Conservation (phyloP, 2,113 vertebrate species). For the Hippoglossus stenolepis region DNA sequence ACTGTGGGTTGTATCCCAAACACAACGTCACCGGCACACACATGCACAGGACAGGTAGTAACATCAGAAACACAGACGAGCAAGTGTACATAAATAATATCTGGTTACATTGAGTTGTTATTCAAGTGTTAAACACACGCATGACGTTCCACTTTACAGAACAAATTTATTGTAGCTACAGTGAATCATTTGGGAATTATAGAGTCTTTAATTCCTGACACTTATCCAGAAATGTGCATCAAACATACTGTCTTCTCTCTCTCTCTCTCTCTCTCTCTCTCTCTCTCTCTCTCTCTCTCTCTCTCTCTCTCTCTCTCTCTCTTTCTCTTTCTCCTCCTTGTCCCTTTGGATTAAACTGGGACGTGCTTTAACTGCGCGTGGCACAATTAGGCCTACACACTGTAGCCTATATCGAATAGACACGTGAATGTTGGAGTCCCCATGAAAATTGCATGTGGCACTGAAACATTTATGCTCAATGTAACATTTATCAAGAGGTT, state of each 20-base stretch:
- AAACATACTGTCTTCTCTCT: not conserved
- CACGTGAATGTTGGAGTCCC: conserved; percentile 51
- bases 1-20: conserved; percentile 5
- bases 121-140: not conserved
- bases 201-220: not conserved
- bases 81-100: not conserved
- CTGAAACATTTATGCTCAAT: conserved; percentile 78
- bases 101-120: conserved; percentile 3
- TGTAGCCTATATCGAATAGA: conserved; percentile 52
- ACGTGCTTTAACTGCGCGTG: conserved; percentile 23
- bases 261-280: not conserved
- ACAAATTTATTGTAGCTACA: not conserved
- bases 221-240: not conserved
- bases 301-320: not conserved
- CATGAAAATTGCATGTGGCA: conserved; percentile 77
- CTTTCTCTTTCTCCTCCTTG: not conserved
- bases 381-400: conserved; percentile 61
- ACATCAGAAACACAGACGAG: conserved; percentile 28
- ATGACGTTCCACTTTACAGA: not conserved
- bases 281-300: not conserved
- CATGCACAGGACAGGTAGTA: conserved; percentile 9
- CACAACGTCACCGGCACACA: conserved; percentile 8
- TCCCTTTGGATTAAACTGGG: not conserved
- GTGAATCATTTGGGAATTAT: not conserved
- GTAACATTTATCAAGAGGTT: conserved; percentile 77